A percentile compares a stretch with the other conserved stretches of the same genome.
These are phyloP conservation scores for Anagrus nilaparvatae DNA, from an alignment of 1,140 invertebrate genomes.

Conservation along the genomic window DNA sequence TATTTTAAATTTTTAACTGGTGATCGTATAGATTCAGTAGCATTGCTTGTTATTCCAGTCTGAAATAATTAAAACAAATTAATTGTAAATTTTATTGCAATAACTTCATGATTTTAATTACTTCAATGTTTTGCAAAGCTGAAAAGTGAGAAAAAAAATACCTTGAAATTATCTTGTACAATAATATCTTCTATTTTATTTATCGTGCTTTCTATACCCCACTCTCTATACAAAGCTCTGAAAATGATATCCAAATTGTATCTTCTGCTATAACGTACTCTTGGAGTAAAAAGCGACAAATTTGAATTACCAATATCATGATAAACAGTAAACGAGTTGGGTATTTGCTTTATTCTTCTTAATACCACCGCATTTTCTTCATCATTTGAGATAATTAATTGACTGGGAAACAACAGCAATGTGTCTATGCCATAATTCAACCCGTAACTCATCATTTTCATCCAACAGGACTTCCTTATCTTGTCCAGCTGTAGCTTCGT, in stretches of 20 bases:
- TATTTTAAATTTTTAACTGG: slow-evolving; percentile 70
- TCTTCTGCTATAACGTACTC: slow-evolving; percentile 66
- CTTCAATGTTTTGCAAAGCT: slow-evolving; percentile 55
- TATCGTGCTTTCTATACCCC: slow-evolving; percentile 62
- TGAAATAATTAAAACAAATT: slow-evolving; percentile 30
- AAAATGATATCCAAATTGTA: slow-evolving; percentile 78
- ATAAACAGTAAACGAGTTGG: slow-evolving; percentile 94
- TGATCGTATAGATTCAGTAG: slow-evolving; percentile 68
- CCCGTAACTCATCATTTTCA: slow-evolving; percentile 99
- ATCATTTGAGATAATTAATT: slow-evolving; percentile 88
- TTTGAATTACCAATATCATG: slow-evolving; percentile 92
- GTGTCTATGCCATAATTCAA: slow-evolving; percentile 95
- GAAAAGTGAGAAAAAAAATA: slow-evolving; percentile 37
- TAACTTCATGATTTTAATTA: slow-evolving; percentile 34
- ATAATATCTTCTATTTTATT: slow-evolving; percentile 74
- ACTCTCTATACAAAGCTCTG: slow-evolving; percentile 65
- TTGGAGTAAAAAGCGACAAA: slow-evolving; percentile 75
- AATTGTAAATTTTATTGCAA: slow-evolving; percentile 1
- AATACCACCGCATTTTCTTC: slow-evolving; percentile 99
- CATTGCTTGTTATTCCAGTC: slow-evolving; percentile 58
- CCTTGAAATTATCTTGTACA: slow-evolving; percentile 69
- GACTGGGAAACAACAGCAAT: slow-evolving; percentile 96
- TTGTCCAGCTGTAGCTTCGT: slow-evolving; percentile 67
- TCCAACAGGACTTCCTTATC: slow-evolving; percentile 97
- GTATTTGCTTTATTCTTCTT: slow-evolving; percentile 98